Percentiles rank a stretch among this genome's conserved stretches.
Conservation (phyloP, 2,113 vertebrate genomes). For the Chaetodon trifascialis region DNA sequence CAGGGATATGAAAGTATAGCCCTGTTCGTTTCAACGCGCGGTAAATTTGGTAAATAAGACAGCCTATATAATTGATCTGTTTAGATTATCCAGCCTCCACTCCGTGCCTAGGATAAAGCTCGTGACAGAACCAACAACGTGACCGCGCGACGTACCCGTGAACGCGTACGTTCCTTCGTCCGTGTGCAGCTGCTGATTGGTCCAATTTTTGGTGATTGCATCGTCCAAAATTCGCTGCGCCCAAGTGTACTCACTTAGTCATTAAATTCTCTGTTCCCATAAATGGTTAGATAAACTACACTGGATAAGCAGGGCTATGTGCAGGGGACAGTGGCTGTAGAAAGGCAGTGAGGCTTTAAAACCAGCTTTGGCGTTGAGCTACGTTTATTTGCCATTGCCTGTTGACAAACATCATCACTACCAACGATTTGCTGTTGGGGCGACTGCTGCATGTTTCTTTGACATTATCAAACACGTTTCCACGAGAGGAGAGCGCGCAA, state of each 20-base stretch:
- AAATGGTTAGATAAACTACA: too few species aligned
- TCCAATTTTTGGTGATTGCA: too few species aligned
- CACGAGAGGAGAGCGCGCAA: too few species aligned
- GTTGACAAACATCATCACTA: not conserved
- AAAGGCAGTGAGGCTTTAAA: too few species aligned
- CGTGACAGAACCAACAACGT: constrained; percentile 81
- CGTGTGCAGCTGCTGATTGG: constrained; percentile 22
- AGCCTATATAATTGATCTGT: constrained; percentile 52
- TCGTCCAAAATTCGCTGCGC: not conserved
- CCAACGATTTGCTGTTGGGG: not conserved
- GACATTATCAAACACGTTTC: not conserved
- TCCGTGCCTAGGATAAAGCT: constrained; percentile 73
- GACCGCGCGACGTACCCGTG: constrained; percentile 62
- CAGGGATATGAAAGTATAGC: not conserved
- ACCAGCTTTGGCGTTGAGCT: not conserved
- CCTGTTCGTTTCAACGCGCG: not conserved
- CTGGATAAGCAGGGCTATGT: too few species aligned
- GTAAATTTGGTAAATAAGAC: constrained; percentile 5
- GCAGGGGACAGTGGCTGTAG: too few species aligned
- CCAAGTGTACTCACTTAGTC: not conserved
- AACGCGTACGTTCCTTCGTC: constrained; percentile 57
- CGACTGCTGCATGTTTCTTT: not conserved
- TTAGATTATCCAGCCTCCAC: constrained; percentile 63
- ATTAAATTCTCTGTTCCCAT: not conserved
- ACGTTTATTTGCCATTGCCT: not conserved